These are phyloP conservation scores for Tyto alba DNA, from an alignment of 2,113 vertebrate genomes.

Conservation along the genomic window DNA sequence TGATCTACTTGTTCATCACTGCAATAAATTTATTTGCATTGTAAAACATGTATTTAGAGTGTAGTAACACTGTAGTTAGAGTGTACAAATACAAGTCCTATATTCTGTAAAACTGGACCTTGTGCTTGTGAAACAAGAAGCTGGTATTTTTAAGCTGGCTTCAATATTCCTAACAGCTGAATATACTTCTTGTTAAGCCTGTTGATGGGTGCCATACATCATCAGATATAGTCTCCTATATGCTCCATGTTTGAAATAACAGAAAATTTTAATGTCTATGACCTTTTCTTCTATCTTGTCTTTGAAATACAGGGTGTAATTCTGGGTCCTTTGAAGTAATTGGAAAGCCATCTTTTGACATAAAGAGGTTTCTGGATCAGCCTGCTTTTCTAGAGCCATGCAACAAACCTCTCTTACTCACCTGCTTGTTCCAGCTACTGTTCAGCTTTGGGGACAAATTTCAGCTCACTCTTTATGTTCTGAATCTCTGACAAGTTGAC, in stretches of 20 bases:
- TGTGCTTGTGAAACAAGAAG: background rate
- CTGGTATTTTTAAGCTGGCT: background rate
- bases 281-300: background rate
- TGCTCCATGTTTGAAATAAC: background rate
- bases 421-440: slow-evolving; percentile 68
- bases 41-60: background rate
- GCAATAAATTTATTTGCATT: background rate
- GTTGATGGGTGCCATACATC: background rate
- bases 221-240: background rate
- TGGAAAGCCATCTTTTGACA: background rate
- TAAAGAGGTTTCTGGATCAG: background rate
- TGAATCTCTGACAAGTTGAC: slow-evolving; percentile 95
- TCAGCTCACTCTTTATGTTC: slow-evolving; percentile 93
- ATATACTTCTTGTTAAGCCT: background rate
- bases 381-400: background rate
- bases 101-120: background rate
- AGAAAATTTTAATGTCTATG: background rate
- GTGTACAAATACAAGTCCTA: background rate
- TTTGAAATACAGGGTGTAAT: background rate
- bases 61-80: background rate
- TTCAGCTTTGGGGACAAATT: slow-evolving; percentile 78
- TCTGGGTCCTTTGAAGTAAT: background rate
- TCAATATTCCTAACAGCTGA: background rate
- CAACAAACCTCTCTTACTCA: slow-evolving; percentile 49
- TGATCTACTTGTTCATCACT: background rate